Evolutionary conservation across 2,797 vertebrate species (phyloP), one percentile per base, ranked within the genome.

Genomic region (Falco rusticolus): DNA sequence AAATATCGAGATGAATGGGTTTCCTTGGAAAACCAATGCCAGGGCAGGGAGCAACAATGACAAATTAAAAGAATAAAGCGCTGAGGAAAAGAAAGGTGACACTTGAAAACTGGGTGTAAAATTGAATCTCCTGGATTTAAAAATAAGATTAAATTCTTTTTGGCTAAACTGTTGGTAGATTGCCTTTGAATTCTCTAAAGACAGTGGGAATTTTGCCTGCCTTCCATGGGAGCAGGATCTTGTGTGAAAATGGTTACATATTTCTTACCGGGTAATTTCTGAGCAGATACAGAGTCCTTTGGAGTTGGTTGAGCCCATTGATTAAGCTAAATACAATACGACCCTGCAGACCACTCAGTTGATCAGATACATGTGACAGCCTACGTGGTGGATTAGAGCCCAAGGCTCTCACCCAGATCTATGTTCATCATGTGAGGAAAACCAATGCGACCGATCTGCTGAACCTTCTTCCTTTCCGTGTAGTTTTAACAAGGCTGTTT

Each of bases 1-100:
- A 16, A 54, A 92, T 71, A 77, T 12, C 6, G 18, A 90, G 84
- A 95, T 75, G 47, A 94, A 95, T 88, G 72, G 11, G 16, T 77
- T 91, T 94, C 81, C 88, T 86, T 65, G 77, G 65, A 84, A 93
- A 91, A 86, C 50, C 65, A 54, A 61, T 79, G 68, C 56, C 75
- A 78, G 25, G 41, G 71, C 75, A 94, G 69, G 65, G 54, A 85
- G 66, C 28, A 69, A 48, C 37, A 87, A 78, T 53, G 57, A 59
- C 15, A 64, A 74, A 45, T 39, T 39, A 29, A 71, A 77, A 48
- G 16, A 81, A 69, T 29, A 60, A 76, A 87, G 18, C 10, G 0
- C 16, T 48, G 34, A 79, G 69, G 90, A 82, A 64, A 72, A 81
- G 22, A 71, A 77, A 84, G 48, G 10, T 56, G 37, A 50, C 75